Conservation (phyloP, 2,888 invertebrate genomes). For the Plebejus melissa region DNA sequence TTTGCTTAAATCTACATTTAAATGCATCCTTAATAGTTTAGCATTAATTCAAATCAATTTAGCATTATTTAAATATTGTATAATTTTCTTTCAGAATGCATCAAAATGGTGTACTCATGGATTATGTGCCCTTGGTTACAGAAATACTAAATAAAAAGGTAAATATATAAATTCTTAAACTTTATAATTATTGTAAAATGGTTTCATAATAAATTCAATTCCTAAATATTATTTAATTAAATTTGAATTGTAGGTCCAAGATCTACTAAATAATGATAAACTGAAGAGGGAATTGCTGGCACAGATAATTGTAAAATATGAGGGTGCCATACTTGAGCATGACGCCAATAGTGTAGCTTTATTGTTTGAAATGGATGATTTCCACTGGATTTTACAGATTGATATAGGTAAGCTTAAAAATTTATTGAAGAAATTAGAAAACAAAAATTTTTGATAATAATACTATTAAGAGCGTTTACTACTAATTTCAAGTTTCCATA, state of each 20-base stretch:
- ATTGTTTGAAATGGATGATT: constrained; percentile 80
- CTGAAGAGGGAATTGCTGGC: constrained; percentile 66
- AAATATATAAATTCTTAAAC: constrained; percentile 28
- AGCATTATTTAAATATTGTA: no score
- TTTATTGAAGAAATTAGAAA: background rate
- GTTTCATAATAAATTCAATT: background rate
- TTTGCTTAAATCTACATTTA: background rate
- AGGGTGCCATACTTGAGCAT: constrained; percentile 71
- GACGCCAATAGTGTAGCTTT: constrained; percentile 75
- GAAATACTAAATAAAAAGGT: constrained; percentile 75
- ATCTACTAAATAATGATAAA: constrained; percentile 65
- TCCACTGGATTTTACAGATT: constrained; percentile 81
- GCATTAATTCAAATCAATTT: no score
- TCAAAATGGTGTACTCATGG: constrained; percentile 72
- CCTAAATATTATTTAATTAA: background rate
- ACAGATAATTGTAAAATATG: constrained; percentile 70
- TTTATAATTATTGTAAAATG: background rate
- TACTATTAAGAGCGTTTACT: no score
- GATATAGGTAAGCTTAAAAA: constrained; percentile 60
- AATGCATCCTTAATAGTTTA: background rate
- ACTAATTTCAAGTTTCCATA: no score
- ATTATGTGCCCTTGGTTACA: constrained; percentile 79
- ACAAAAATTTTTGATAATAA: no score
- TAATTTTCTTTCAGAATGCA: constrained; percentile 56
- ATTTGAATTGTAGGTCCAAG: constrained; percentile 56